A percentile compares a stretch with the other conserved stretches of the same genome.
Evolutionary conservation across 2,888 invertebrate genomes (phyloP).

Genomic region (Petrophora chlorosata): DNA sequence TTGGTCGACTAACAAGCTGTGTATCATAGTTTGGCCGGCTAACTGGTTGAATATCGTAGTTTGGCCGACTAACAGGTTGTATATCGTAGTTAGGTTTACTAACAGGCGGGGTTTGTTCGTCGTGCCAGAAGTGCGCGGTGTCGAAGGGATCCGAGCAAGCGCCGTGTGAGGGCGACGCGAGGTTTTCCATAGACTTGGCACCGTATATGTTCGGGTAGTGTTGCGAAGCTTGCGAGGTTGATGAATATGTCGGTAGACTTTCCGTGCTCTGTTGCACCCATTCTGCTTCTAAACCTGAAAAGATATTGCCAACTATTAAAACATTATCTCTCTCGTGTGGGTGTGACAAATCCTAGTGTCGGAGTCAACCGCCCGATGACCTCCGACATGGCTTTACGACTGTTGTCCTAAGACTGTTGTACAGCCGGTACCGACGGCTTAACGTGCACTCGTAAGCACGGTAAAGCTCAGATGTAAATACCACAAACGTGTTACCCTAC

Average conservation of each 20-base stretch:
- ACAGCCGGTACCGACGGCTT: too few relatives aligned
- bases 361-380: too few relatives aligned
- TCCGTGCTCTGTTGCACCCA: constrained; percentile 74
- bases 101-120: constrained; percentile 40
- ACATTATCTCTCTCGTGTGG: neutral
- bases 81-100: constrained; percentile 3
- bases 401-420: too few relatives aligned
- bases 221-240: constrained; percentile 46
- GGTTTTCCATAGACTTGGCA: constrained; percentile 72
- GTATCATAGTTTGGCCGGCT: constrained; percentile 25
- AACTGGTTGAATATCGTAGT: constrained; percentile 30
- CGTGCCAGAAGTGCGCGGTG: constrained; percentile 63
- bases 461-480: too few relatives aligned
- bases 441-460: too few relatives aligned
- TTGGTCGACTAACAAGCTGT: neutral
- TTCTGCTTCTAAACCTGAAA: constrained; percentile 61
- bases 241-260: constrained; percentile 61
- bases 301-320: constrained; percentile 8
- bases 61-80: constrained; percentile 12
- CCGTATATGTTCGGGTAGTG: constrained; percentile 59
- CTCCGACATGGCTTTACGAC: too few relatives aligned
- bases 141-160: constrained; percentile 64
- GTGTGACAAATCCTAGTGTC: neutral
- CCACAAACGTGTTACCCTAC: too few relatives aligned
- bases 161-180: constrained; percentile 45